phyloP scores from a whole-genome alignment of 1,140 invertebrate species.

The Trissolcus basalis region DNA sequence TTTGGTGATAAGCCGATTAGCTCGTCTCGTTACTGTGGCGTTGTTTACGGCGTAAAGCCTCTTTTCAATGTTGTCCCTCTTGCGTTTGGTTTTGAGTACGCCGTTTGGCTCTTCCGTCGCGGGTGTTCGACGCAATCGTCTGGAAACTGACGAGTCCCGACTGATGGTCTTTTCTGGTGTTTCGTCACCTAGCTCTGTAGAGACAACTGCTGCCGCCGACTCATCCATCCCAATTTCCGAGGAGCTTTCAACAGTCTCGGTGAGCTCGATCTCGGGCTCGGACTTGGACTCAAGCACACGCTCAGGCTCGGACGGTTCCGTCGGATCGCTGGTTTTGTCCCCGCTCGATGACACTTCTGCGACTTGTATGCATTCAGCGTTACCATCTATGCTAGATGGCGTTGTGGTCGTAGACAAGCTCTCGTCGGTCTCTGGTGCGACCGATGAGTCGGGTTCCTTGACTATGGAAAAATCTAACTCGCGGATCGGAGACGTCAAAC shows the following conservation, averaged over 20 bases:
- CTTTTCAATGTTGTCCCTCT: slow-evolving; percentile 30
- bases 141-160: no score
- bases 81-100: no score
- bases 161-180: no score
- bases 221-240: no score
- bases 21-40: slow-evolving; percentile 6
- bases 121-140: no score
- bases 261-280: slow-evolving; percentile 19
- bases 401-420: slow-evolving; percentile 1
- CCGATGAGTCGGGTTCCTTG: slow-evolving; percentile 39
- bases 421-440: slow-evolving; percentile 6
- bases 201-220: not conserved
- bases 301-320: not conserved
- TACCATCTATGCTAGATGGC: not conserved
- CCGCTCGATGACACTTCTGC: slow-evolving; percentile 69
- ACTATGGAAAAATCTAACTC: not conserved
- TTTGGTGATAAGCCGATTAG: slow-evolving; percentile 33
- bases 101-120: no score
- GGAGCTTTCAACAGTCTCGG: no score
- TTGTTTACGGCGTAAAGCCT: slow-evolving; percentile 14
- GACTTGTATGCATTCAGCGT: slow-evolving; percentile 64
- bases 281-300: slow-evolving; percentile 4
- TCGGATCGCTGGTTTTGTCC: slow-evolving; percentile 44
- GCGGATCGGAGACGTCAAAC: not conserved
- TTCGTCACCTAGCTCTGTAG: no score